Evolutionary conservation across 2,888 invertebrate species (phyloP), one percentile per base, ranked within the genome.

Genomic region (Trichopria drosophilae): DNA sequence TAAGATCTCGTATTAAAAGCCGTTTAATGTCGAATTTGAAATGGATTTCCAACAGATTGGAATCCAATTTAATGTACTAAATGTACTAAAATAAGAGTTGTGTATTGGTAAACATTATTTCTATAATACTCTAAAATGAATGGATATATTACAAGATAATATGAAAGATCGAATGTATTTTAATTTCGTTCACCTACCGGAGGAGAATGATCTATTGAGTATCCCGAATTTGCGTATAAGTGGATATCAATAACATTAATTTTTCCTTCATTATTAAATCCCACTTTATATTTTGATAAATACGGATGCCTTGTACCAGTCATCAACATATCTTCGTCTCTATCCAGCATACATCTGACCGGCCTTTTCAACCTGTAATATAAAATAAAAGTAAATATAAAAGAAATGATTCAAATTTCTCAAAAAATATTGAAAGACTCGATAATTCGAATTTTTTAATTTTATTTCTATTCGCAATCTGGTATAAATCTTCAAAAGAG

Each of bases 291-390:
- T 69, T 86, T 87, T 45, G 84, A 84, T 24, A 87, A 77, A 74
- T 93, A 93, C 0, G 97, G 95, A 81, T 97, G 93, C 53, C 97
- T 80, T 1, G 87, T 88, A 4, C 96, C 97, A 0, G 88, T 87
- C 65, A 88, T 84, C 60, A 87, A 78, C 90, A 97, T 97, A 71
- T 97, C 97, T 77, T 96, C 95, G 64, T 95, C 92, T 55, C 97
- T 81, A 72, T 96, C 95, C 43, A 97, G 75, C 85, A 93, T 90
- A 58, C 89, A 86, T 20, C 93, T 82, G 1, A 95, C 86, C 1
- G 96, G 92, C 58, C 83, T 81, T 35, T 84, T 80, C 4, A 90
- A 77, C 68, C 88, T 90, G 53, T n/a, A 53, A 43, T 29, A 35
- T 16, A 10, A 13, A 45, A 37, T 32, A 31, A 39, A 47, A 26